phyloP scores from a whole-genome alignment of 2,888 invertebrate genomes.

The Lysandra bellargus region DNA sequence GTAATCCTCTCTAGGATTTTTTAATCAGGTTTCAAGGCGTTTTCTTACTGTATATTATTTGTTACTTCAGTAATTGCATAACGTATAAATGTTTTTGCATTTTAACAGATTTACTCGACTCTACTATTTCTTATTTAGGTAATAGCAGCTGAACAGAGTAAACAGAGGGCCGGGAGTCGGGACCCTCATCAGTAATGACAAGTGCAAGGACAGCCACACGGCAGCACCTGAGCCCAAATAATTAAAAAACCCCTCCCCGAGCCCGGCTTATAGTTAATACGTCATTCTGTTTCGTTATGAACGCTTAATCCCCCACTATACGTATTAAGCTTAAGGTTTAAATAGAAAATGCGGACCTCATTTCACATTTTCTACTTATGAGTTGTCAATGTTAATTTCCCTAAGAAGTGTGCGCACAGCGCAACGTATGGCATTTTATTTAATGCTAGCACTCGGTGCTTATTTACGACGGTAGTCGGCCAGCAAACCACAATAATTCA shows the following conservation, averaged over 20 bases:
- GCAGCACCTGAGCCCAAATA: conserved; percentile 44
- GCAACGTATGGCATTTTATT: not conserved
- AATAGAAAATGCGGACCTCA: not conserved
- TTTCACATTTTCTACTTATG: not conserved
- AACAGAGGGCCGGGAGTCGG: conserved; percentile 54
- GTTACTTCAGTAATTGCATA: not conserved
- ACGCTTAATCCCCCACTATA: conserved; percentile 14
- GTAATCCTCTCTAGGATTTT: not conserved
- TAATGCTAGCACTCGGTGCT: not conserved
- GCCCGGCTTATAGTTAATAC: conserved; percentile 36
- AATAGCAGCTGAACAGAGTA: conserved; percentile 50
- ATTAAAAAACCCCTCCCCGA: conserved; percentile 42
- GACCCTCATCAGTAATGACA: conserved; percentile 69
- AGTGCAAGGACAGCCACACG: conserved; percentile 44
- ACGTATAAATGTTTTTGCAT: not conserved
- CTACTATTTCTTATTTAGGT: conserved; percentile 24
- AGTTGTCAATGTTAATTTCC: conserved; percentile 7
- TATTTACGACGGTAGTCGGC: not conserved
- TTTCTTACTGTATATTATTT: not conserved
- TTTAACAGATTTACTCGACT: conserved; percentile 6
- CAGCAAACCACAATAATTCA: not conserved
- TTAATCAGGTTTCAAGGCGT: not conserved
- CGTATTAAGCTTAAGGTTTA: not conserved
- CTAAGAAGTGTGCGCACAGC: not conserved
- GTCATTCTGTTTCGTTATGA: conserved; percentile 28